Base-by-base conservation (phyloP, 1,140 invertebrate genomes). In the Lycorma delicatula region DNA sequence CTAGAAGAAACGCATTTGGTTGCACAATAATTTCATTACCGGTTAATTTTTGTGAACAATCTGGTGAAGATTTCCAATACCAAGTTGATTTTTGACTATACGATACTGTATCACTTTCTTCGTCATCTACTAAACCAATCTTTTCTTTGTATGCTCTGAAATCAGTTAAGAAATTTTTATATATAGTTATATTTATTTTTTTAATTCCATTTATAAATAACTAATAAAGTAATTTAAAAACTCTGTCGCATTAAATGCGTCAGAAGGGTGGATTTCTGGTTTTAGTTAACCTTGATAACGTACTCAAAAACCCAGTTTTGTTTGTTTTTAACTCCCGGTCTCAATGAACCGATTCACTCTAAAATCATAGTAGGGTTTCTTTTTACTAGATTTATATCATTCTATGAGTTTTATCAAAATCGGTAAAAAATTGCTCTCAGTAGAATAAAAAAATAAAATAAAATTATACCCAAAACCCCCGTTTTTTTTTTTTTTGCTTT, bases 121-220 rank as follows among this genome's bases (percentile, higher is more conserved):
- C 79, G 60, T 81, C 72, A 62, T 90, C 87, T 28, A 75, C 75
- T 1, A 86, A 63, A 63, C 87, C 78, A 5, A 83, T 77, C 72
- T 89, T 90, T 62, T 84, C 77, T 68, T 88, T 89, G 77, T 81
- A 86, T 75, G 89, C 84, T 20, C 87, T 88, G 41, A 9, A 44
- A 44, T 20, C 23, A 6, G 1, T 20, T 44, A 3, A 41, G n/a
- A 13, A n/a, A 7, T 38, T 7, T 18, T 3, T 3, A 38, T n/a
- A 13, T 38, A n/a, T 13, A n/a, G 20, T 38, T 38, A 2, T n/a
- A 18, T 18, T 18, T n/a, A 2, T n/a, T 38, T n/a, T 3, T 3
- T 7, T 38, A 13, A 38, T 38, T 2, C 13, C 13, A 38, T 38
- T 38, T 38, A 13, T 38, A 38, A 3, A 38, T 38, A 13, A 38